Percentiles rank a stretch among this genome's conserved stretches.
These are phyloP conservation scores for Andrena flavipes DNA, from an alignment of 2,888 invertebrate species.

Conservation along the genomic window DNA sequence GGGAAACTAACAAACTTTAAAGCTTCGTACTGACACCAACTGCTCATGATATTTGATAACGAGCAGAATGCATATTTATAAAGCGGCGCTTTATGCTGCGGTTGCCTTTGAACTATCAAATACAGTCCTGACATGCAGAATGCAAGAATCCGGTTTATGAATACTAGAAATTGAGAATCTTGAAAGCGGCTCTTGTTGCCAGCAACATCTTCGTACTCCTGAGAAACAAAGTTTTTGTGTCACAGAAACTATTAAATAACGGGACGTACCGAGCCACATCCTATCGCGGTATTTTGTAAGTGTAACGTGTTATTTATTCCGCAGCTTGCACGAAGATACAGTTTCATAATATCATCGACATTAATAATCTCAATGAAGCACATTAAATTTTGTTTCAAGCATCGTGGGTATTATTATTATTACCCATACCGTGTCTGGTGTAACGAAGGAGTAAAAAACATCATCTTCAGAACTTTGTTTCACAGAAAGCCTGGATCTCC, in stretches of 20 bases:
- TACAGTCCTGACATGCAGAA: constrained; percentile 90
- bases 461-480: constrained; percentile 37
- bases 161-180: constrained; percentile 98
- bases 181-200: constrained; percentile 91
- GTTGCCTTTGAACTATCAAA: constrained; percentile 87
- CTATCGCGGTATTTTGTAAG: not conserved
- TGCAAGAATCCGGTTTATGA: constrained; percentile 96
- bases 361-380: not conserved
- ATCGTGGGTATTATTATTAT: constrained; percentile 21
- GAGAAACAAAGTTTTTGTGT: constrained; percentile 64
- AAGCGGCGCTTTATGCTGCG: constrained; percentile 92
- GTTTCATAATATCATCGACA: not conserved
- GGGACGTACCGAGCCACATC: not conserved
- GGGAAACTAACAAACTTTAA: constrained; percentile 99
- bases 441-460: constrained; percentile 31
- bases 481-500: constrained; percentile 31
- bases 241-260: not conserved
- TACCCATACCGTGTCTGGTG: constrained; percentile 38
- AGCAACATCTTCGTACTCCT: constrained; percentile 89
- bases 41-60: constrained; percentile 98
- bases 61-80: constrained; percentile 98
- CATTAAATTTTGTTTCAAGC: not conserved
- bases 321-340: not conserved
- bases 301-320: not conserved
- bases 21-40: constrained; percentile 99